Evolutionary conservation across 1,140 invertebrate genomes (phyloP), one percentile per base, ranked within the genome.

Genomic region (Nasonia vitripennis): DNA sequence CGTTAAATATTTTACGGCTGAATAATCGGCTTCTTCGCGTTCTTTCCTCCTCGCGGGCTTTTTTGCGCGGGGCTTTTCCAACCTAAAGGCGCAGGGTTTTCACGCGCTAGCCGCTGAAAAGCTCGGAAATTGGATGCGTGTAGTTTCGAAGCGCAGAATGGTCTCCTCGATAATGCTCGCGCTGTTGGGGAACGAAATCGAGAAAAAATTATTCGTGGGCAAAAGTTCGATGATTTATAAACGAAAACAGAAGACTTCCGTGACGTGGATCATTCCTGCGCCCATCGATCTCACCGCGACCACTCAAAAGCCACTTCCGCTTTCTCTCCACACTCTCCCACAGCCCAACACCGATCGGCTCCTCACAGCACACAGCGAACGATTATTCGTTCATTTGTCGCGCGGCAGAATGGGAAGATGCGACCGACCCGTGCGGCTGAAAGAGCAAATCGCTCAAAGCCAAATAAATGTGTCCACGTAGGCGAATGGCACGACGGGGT

Each of bases 1-100:
- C 92, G 91, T 93, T 92, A 93, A 93, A 93, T 91, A 89, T 90
- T 93, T 92, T 92, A 92, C 88, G 89, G 88, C 83, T 86, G 86
- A 87, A 89, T 86, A 86, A 90, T 92, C 90, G 89, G 86, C 87
- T 87, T 87, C 86, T 87, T 87, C 87, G 78, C 78, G 83, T 78
- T 83, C 79, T 87, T 82, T 37, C 20, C 31, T n/a, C 27, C 27
- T 27, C 27, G 27, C 27, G 23, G 41, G 14, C 31, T 7, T 84
- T 73, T 79, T 84, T 68, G 17, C 31, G 2, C n/a, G 0, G 45
- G 2, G 41, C 37, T 31, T 62, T 62, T 62, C 20, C 17, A 62
- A 20, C 55, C 55, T 62, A 62, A 62, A 62, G 6, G 55, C 20
- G 20, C 20, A 9, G 55, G 55, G 1, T 62, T 62, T 62, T 62